Evolutionary conservation across 1,140 invertebrate genomes (phyloP), one percentile per base, ranked within the genome.

Genomic region (Drosophila truncata): DNA sequence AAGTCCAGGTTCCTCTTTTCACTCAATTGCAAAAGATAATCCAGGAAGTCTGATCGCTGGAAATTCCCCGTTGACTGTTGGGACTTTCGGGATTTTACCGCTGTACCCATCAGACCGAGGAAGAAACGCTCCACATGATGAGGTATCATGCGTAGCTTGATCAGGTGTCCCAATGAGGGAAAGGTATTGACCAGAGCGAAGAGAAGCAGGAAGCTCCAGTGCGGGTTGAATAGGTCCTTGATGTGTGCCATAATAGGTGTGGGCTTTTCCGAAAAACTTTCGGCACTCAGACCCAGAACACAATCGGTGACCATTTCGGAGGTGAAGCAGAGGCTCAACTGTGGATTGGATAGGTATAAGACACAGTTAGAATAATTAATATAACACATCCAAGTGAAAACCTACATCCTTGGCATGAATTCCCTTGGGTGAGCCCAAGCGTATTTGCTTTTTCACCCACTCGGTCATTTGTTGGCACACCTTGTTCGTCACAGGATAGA

Each of bases 241-340:
- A 47, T 76, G 39, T 49, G 59, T 46, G 8, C 76, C 63, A 83
- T 69, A 25, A 83, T 81, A 0, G 82, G 93, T 13, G 80, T 76
- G 0, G 72, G 79, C 0, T 80, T 87, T 1, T 80, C 74, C 16
- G 63, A 29, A 46, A 91, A 94, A 88, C 86, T 90, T 31, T 92
- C 80, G 0, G 92, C 93, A 11, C 93, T 86, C 1, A 94, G 62
- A 0, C 93, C 94, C 55, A 94, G 88, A 0, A 93, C 94, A 23
- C 93, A 93, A 61, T 91, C 93, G 0, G 94, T 93, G 5, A 94
- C 93, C 20, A 94, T 92, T 60, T 94, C 94, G 0, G 92, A 91
- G 2, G 94, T 94, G 54, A 91, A 94, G 61, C 92, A 83, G 4
- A 86, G 63, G 39, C 86, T 91, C n/a, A 93, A 49, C 91, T 92